Conservation (phyloP, 37 sponge, comb jelly and placozoan species). For the Chondrosia reniformis region DNA sequence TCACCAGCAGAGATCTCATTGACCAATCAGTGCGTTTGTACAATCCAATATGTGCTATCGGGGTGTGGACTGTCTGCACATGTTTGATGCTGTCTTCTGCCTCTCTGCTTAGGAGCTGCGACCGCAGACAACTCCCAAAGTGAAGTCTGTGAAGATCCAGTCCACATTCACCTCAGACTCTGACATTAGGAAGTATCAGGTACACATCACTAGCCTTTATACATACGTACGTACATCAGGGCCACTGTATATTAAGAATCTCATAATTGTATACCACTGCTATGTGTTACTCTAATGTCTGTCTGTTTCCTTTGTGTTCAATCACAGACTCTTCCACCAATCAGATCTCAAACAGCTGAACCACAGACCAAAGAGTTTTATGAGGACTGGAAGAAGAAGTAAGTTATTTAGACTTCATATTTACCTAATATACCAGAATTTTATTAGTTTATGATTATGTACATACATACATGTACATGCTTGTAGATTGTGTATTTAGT, state of each 20-base stretch:
- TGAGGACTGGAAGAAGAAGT: conserved; percentile 30
- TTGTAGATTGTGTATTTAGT: too few relatives aligned
- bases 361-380: not conserved
- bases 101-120: not conserved
- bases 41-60: not conserved
- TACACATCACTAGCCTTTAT: not conserved
- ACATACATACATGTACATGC: not conserved
- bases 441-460: not conserved
- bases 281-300: too few relatives aligned
- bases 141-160: conserved; percentile 1
- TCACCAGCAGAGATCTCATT: conserved; percentile 8
- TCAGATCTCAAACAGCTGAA: conserved; percentile 22
- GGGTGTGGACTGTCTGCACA: not conserved
- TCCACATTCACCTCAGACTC: conserved; percentile 1
- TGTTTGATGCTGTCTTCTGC: not conserved
- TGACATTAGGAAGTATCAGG: conserved; percentile 15
- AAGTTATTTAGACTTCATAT: not conserved
- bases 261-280: too few relatives aligned
- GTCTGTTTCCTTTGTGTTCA: not conserved
- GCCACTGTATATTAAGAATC: too few relatives aligned
- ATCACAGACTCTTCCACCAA: conserved; percentile 3
- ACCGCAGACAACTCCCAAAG: conserved; percentile 30
- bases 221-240: not conserved
- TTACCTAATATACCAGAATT: too few relatives aligned
- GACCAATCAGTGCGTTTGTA: not conserved